phyloP scores from a whole-genome alignment of 1,140 invertebrate species.

The Neodiprion pinetum region DNA sequence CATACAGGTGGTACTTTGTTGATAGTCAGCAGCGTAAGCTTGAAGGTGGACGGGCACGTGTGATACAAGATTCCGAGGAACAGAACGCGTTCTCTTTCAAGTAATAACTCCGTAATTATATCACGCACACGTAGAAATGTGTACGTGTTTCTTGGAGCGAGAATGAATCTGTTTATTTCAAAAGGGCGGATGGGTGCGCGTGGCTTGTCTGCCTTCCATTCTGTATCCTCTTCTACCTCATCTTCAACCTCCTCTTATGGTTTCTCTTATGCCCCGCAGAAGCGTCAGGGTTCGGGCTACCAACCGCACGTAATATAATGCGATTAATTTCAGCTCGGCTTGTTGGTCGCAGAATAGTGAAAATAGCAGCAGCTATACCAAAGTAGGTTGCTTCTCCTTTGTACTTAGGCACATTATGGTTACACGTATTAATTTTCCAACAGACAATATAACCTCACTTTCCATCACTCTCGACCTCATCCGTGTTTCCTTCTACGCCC shows the following conservation, averaged over 20 bases:
- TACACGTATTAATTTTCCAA: background rate
- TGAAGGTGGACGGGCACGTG: no score
- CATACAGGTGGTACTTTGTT: no score
- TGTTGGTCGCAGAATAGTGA: conserved; percentile 5
- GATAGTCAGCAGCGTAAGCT: no score
- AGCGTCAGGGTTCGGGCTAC: background rate
- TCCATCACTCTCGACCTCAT: background rate
- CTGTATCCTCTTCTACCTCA: background rate
- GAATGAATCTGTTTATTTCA: background rate
- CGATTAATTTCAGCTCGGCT: conserved; percentile 10
- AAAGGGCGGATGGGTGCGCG: background rate
- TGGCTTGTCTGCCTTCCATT: background rate
- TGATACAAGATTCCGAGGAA: no score
- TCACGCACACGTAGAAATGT: background rate
- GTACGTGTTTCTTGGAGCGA: background rate
- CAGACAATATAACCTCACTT: background rate
- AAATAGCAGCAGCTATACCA: background rate
- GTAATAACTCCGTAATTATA: conserved; percentile 1
- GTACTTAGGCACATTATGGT: background rate
- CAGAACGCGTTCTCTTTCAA: background rate
- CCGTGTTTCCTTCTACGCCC: no score
- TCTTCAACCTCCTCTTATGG: background rate
- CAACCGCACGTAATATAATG: conserved; percentile 12
- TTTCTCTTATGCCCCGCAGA: background rate
- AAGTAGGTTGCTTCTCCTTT: conserved; percentile 8